Percentiles rank a stretch among this genome's conserved stretches.
Evolutionary conservation across 2,888 invertebrate species (phyloP).

Genomic region (Lumbricus terrestris): DNA sequence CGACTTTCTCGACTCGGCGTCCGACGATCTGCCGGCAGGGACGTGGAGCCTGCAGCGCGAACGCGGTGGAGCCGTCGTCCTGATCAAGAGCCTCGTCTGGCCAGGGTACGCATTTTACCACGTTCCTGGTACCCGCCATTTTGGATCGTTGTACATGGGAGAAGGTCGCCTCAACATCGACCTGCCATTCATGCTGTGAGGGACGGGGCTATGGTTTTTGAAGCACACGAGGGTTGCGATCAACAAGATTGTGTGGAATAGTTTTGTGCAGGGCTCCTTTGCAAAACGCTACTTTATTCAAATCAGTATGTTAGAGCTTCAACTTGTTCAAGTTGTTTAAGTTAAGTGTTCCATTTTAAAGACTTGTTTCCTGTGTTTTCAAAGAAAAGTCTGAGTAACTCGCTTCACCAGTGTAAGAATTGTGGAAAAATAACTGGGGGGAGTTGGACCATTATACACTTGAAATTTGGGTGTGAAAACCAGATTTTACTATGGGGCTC

Average conservation of each 20-base stretch:
- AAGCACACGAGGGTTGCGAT: background rate
- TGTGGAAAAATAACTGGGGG: too few relatives aligned
- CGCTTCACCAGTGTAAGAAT: too few relatives aligned
- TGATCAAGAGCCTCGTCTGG: constrained; percentile 78
- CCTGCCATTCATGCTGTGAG: constrained; percentile 72
- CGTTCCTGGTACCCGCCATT: constrained; percentile 70
- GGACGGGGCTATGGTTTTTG: background rate
- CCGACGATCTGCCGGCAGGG: constrained; percentile 75
- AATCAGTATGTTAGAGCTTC: background rate
- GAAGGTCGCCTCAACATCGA: constrained; percentile 80
- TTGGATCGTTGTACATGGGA: constrained; percentile 79
- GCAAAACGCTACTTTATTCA: background rate
- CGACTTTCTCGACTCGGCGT: constrained; percentile 82
- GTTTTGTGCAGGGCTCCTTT: background rate
- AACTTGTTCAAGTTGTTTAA: background rate
- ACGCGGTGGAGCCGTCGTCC: constrained; percentile 68
- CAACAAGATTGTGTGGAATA: background rate
- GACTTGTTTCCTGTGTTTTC: background rate
- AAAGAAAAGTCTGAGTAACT: too few relatives aligned
- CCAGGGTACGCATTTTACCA: constrained; percentile 81
- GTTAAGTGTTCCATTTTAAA: background rate
- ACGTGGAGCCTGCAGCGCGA: constrained; percentile 73
- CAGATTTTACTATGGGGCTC: too few relatives aligned
- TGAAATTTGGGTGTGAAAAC: too few relatives aligned
- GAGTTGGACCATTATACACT: too few relatives aligned